Base-by-base conservation (phyloP, 2,113 vertebrate species). In the Siniperca knerii region DNA sequence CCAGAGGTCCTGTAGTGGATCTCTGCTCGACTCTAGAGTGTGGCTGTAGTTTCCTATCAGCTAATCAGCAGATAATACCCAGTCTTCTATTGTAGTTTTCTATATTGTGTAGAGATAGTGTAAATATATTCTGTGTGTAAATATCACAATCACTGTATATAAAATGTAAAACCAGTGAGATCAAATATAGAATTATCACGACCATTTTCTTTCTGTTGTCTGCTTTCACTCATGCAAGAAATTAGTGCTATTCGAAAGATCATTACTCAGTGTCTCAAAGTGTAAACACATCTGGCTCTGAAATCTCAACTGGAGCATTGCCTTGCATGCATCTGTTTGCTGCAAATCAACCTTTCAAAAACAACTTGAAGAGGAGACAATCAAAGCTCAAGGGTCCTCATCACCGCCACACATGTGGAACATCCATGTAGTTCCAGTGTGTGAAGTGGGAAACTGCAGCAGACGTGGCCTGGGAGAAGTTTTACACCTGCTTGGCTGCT, bases 261-360 rank as follows among this genome's bases (percentile, higher is more conserved):
- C 61, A 42, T 79, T 67, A 77, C 66, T 83, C 29, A 66, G 62
- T 42, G 60, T 79, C 64, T 69, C 8, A 37, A 21, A 61, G 60
- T 80, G 79, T 83, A 89, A 91, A 89, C 83, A 89, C 87, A 90
- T 89, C 88, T 87, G 88, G 87, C 77, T 80, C 75, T 37, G 42
- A 83, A 83, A 78, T 78, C 79, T 82, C 72, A 82, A 42, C 81
- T 77, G 83, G 77, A 90, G 85, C 55, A 10, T 68, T 8, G 2
- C 54, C 65, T 70, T 23, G 16, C 67, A 6, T 76, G 73, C 87
- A 92, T 92, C 85, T 90, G 88, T 75, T 81, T 75, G 64, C 83
- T 72, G 74, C 86, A 89, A 92, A 90, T 81, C 78, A 88, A 82
- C 37, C 64, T 46, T 71, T 68, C 35, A 1, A 86, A 89, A 87